These are phyloP conservation scores for Botia almorhae DNA, from an alignment of 2,797 vertebrate genomes.

Conservation along the genomic window DNA sequence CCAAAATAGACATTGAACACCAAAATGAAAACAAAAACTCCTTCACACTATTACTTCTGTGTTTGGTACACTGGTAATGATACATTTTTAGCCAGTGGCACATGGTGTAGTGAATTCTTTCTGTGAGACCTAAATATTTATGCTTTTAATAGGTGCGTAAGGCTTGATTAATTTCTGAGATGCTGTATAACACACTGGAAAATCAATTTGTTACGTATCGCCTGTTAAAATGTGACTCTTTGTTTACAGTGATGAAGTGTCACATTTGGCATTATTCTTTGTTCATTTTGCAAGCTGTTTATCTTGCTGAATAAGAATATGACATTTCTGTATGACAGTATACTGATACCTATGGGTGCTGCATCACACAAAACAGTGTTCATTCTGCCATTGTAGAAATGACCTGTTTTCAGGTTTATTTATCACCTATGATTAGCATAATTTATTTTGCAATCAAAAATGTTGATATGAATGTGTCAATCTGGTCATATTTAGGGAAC, in stretches of 20 bases:
- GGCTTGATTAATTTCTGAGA: background rate
- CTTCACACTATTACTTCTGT: slow-evolving; percentile 5
- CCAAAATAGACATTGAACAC: slow-evolving; percentile 54
- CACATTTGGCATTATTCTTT: background rate
- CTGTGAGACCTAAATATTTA: background rate
- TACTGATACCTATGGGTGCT: background rate
- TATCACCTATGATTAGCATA: background rate
- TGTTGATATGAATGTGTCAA: background rate
- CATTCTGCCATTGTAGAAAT: background rate
- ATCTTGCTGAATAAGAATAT: background rate
- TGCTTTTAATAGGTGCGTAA: background rate
- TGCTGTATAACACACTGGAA: background rate
- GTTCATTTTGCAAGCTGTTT: background rate
- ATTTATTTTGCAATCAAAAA: background rate
- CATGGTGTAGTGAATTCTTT: background rate
- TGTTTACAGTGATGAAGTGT: background rate
- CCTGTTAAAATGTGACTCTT: background rate
- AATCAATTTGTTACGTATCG: background rate
- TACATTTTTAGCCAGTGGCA: background rate
- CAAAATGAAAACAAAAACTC: slow-evolving; percentile 37
- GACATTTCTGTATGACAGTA: background rate
- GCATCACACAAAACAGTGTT: background rate
- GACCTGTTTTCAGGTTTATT: background rate
- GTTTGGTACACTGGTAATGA: slow-evolving; percentile 24
- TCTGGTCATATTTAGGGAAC: background rate